Evolutionary conservation across 2,113 vertebrate species (phyloP).

Genomic region (human): DNA sequence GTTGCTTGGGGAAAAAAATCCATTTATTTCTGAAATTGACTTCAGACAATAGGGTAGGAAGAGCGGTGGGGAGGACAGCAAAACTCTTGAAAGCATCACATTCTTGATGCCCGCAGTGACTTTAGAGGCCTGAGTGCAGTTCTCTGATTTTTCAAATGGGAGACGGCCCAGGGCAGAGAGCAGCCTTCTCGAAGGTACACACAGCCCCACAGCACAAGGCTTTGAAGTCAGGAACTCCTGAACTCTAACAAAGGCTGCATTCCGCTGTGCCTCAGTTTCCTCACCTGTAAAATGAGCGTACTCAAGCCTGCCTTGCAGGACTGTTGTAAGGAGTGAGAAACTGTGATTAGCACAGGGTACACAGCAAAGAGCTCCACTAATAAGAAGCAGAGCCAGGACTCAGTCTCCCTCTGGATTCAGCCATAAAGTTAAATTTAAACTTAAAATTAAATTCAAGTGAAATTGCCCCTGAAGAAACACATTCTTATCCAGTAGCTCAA

Average conservation of each 20-base stretch:
- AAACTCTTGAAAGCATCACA: rapidly evolving
- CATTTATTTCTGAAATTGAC: background rate
- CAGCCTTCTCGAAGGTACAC: too few species aligned
- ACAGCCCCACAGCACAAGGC: rapidly evolving
- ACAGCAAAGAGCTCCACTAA: rapidly evolving
- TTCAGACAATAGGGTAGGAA: background rate
- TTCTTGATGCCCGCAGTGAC: rapidly evolving
- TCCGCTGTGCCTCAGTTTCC: background rate
- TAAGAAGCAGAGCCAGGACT: background rate
- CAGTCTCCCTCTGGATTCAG: background rate
- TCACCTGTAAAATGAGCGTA: background rate
- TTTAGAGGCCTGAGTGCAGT: rapidly evolving
- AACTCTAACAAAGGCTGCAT: rapidly evolving
- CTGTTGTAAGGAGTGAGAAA: rapidly evolving
- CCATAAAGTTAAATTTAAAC: background rate
- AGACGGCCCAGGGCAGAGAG: rapidly evolving
- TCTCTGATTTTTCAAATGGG: background rate
- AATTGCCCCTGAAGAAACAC: background rate
- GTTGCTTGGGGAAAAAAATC: background rate
- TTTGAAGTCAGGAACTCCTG: background rate
- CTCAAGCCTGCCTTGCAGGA: background rate
- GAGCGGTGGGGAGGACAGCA: background rate
- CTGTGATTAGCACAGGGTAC: background rate
- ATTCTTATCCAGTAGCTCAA: background rate
- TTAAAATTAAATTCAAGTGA: background rate